These are phyloP conservation scores for Merodon equestris DNA, from an alignment of 2,888 invertebrate species.

Conservation along the genomic window DNA sequence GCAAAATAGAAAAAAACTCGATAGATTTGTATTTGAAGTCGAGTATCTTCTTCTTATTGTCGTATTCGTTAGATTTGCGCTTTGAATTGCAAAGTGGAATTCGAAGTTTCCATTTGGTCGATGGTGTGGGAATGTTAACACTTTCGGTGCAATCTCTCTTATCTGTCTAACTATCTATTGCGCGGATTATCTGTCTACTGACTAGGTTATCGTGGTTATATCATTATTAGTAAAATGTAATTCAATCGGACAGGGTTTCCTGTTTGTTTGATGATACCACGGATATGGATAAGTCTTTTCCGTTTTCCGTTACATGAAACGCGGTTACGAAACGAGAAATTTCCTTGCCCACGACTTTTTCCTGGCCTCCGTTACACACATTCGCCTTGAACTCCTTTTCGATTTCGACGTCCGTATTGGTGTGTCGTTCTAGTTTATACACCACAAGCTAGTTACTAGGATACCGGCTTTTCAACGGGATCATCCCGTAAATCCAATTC, in stretches of 20 bases:
- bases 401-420: constrained; percentile 40
- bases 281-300: constrained; percentile 4
- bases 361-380: neutral
- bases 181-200: no score
- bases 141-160: constrained; percentile 50
- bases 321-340: constrained; percentile 53
- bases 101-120: constrained; percentile 26
- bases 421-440: constrained; percentile 23
- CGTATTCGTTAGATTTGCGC: constrained; percentile 20
- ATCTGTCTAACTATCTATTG: constrained; percentile 19
- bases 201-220: constrained; percentile 38
- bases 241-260: constrained; percentile 34
- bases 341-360: constrained; percentile 10
- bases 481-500: constrained; percentile 26
- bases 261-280: constrained; percentile 29
- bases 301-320: constrained; percentile 52
- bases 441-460: constrained; percentile 39
- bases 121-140: constrained; percentile 15
- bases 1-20: constrained; percentile 13
- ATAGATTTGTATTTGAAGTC: constrained; percentile 6
- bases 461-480: constrained; percentile 61
- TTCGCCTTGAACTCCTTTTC: constrained; percentile 16
- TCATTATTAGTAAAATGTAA: constrained; percentile 51
- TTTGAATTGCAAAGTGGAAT: constrained; percentile 37
- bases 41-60: no score